Conservation (phyloP, 2,113 vertebrate species). For the Microcebus griseorufus region DNA sequence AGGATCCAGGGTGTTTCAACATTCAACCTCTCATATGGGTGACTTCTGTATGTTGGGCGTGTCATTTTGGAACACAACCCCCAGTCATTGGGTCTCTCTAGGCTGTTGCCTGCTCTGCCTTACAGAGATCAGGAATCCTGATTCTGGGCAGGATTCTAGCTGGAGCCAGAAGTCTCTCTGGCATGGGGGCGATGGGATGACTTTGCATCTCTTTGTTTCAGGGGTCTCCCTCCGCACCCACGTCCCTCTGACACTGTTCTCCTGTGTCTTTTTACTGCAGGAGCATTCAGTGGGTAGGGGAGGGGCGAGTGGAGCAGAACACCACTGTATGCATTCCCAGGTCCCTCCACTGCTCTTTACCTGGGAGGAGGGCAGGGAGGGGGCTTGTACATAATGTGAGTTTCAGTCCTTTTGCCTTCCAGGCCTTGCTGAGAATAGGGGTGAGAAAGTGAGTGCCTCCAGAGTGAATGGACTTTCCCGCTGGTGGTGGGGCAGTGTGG, state of each 20-base stretch:
- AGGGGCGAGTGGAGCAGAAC: slow-evolving; percentile 41
- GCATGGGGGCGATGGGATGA: not conserved
- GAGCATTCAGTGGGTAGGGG: slow-evolving; percentile 51
- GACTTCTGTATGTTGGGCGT: not conserved
- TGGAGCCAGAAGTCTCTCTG: not conserved
- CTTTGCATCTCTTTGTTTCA: slow-evolving; percentile 42
- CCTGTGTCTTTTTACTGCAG: slow-evolving; percentile 48
- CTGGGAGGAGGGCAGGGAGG: slow-evolving; percentile 41
- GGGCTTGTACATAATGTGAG: not conserved
- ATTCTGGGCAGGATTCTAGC: not conserved
- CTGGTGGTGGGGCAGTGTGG: not conserved
- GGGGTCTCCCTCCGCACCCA: slow-evolving; percentile 47
- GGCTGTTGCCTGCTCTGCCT: not conserved
- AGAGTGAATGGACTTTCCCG: not conserved
- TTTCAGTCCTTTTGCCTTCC: not conserved
- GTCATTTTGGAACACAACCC: slow-evolving; percentile 59
- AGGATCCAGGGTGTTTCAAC: not conserved
- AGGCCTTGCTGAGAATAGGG: not conserved
- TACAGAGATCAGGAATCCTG: not conserved
- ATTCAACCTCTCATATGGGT: not conserved
- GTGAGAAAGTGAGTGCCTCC: not conserved
- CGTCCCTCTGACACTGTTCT: slow-evolving; percentile 28
- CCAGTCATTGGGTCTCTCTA: slow-evolving; percentile 57
- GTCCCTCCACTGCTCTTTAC: slow-evolving; percentile 69
- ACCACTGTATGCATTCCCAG: slow-evolving; percentile 52